These are phyloP conservation scores for Pseudorectes ferrugineus DNA, from an alignment of 2,113 vertebrate genomes.

Conservation along the genomic window DNA sequence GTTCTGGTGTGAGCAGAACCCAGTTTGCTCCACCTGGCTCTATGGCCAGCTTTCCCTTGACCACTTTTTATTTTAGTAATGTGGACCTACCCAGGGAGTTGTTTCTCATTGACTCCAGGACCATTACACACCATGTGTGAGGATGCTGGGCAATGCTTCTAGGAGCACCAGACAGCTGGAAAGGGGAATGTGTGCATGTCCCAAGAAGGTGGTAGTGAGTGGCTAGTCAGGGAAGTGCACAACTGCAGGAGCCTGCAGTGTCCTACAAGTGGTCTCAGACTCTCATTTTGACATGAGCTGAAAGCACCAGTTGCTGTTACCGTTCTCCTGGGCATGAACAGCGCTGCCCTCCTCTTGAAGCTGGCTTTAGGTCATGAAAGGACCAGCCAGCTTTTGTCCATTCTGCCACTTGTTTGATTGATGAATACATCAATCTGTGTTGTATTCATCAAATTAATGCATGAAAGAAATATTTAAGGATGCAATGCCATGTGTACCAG, in stretches of 20 bases:
- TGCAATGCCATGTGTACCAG: background rate
- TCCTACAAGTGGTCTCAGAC: background rate
- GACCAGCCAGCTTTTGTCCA: background rate
- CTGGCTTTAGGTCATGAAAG: background rate
- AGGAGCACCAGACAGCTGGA: background rate
- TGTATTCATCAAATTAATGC: background rate
- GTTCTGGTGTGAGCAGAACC: background rate
- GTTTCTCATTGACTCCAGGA: background rate
- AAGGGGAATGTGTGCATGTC: background rate
- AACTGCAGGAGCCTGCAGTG: background rate
- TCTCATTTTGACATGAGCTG: background rate
- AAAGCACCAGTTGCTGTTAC: background rate
- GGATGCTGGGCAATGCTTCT: background rate
- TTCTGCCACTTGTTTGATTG: background rate
- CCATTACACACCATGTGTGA: background rate
- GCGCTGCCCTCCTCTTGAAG: background rate
- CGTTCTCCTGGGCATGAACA: accelerated
- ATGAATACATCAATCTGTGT: background rate
- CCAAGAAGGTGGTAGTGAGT: background rate
- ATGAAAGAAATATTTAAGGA: background rate
- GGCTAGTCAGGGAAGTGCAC: background rate
- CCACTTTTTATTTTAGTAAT: background rate
- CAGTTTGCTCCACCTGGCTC: background rate
- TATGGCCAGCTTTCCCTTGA: background rate
- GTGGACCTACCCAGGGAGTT: too few species aligned